Percentiles rank a stretch among this genome's conserved stretches.
These are phyloP conservation scores for Pampusana beccarii DNA, from an alignment of 2,113 vertebrate species.

Conservation along the genomic window DNA sequence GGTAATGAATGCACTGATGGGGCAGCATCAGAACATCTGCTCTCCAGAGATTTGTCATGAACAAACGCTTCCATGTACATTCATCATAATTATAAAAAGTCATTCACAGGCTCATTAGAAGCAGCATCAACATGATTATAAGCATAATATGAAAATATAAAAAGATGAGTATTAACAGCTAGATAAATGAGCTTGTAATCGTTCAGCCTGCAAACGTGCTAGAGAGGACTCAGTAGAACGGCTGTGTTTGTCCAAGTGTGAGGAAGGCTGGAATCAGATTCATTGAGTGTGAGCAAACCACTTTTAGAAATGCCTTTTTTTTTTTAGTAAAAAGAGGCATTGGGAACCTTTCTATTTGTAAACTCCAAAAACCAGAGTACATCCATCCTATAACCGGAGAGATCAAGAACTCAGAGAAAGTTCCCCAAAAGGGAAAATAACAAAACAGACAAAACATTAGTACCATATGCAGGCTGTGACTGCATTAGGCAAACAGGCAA, in stretches of 20 bases:
- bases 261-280: not conserved
- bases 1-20: fast-evolving
- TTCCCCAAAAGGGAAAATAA: not conserved
- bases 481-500: not conserved
- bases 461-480: not conserved
- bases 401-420: not conserved
- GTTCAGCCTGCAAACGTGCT: not conserved
- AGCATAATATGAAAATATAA: not conserved
- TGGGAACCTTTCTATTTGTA: not conserved
- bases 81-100: not conserved
- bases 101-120: not conserved
- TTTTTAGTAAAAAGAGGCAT: not conserved
- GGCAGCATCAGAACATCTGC: not conserved
- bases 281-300: not conserved
- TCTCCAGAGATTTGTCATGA: not conserved
- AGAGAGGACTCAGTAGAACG: not conserved
- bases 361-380: not conserved
- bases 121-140: not conserved
- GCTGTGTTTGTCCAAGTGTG: not conserved
- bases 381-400: too few relatives aligned
- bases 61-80: not conserved
- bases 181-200: not conserved
- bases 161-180: not conserved
- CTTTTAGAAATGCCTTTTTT: not conserved
- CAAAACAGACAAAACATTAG: not conserved